Conservation (phyloP, 2,888 invertebrate species). For the Pollenia amentaria region DNA sequence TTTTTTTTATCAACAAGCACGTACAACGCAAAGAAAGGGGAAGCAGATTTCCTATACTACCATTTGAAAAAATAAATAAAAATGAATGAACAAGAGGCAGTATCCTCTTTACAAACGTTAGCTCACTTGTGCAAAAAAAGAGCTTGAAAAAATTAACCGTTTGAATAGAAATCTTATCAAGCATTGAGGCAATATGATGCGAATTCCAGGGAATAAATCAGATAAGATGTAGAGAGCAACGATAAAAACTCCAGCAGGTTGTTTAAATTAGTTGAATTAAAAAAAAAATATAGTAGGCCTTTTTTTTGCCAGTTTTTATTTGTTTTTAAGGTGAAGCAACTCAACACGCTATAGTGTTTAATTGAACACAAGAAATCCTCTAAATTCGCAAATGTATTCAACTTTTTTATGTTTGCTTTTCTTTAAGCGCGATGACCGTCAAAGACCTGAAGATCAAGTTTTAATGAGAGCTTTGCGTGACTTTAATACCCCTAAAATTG, state of each 20-base stretch:
- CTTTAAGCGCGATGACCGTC: slow-evolving; percentile 88
- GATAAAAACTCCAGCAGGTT: no score
- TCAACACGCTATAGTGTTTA: background rate
- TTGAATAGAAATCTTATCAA: slow-evolving; percentile 30
- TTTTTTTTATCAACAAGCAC: slow-evolving; percentile 38
- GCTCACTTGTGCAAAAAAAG: background rate
- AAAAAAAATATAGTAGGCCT: background rate
- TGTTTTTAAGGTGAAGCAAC: no score
- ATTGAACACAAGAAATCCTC: no score
- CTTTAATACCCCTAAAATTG: slow-evolving; percentile 97
- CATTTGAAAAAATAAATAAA: no score
- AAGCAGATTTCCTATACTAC: background rate
- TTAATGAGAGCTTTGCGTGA: slow-evolving; percentile 96
- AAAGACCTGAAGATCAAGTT: slow-evolving; percentile 95
- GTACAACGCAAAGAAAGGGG: background rate
- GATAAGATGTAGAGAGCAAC: background rate
- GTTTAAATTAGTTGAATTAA: background rate
- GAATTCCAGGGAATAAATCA: background rate
- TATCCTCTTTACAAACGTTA: no score
- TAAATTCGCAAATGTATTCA: background rate
- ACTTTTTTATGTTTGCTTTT: background rate
- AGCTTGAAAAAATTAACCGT: background rate
- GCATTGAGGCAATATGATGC: background rate
- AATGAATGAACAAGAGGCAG: no score
- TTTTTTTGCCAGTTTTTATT: no score